A percentile compares a stretch with the other conserved stretches of the same genome.
Conservation (phyloP, 1,140 invertebrate species). For the Halesus radiatus region DNA sequence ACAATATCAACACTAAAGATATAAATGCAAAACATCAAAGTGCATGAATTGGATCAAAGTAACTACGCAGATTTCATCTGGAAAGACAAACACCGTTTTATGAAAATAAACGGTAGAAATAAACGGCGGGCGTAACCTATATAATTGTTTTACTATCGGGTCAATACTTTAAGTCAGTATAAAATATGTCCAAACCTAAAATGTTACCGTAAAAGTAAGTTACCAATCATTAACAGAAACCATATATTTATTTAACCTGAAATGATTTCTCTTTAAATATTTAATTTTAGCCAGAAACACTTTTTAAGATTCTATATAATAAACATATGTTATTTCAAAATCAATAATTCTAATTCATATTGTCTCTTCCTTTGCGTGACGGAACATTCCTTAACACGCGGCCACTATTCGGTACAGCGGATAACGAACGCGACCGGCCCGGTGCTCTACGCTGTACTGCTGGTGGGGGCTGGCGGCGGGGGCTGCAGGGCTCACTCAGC, state of each 20-base stretch:
- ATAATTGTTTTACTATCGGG: constrained; percentile 39
- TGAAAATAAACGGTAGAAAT: constrained; percentile 13
- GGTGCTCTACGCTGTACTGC: constrained; percentile 16
- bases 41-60: constrained; percentile 63
- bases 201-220: constrained; percentile 48
- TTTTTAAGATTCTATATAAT: constrained; percentile 58
- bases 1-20: constrained; percentile 69
- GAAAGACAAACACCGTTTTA: constrained; percentile 53
- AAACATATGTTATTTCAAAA: constrained; percentile 58
- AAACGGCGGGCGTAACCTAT: background rate
- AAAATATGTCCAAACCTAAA: constrained; percentile 54
- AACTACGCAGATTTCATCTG: constrained; percentile 63
- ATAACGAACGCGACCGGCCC: background rate
- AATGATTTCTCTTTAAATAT: constrained; percentile 53
- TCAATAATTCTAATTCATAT: constrained; percentile 57
- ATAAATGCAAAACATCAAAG: constrained; percentile 72
- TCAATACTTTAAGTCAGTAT: constrained; percentile 41
- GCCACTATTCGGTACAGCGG: constrained; percentile 16
- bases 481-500: constrained; percentile 61
- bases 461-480: no score
- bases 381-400: constrained; percentile 18
- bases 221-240: constrained; percentile 50
- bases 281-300: constrained; percentile 57
- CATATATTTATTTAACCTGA: constrained; percentile 50
- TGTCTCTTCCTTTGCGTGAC: constrained; percentile 53